Evolutionary conservation across 2,113 vertebrate species (phyloP).

Genomic region (Murina feae): DNA sequence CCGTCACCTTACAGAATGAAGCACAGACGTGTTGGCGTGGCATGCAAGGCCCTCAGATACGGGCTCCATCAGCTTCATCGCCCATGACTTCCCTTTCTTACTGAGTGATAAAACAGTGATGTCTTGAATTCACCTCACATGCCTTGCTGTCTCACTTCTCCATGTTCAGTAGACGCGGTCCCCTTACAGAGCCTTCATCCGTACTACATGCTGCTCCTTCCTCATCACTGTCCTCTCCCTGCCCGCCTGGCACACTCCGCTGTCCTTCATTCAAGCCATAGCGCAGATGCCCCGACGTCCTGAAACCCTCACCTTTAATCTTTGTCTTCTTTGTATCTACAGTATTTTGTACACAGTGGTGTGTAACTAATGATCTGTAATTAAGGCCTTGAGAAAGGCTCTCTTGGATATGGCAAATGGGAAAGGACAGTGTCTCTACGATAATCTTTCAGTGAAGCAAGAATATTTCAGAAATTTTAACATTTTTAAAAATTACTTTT

Average conservation of each 20-base stretch:
- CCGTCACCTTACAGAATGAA: background rate
- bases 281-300: background rate
- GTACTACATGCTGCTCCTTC: fast-evolving
- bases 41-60: background rate
- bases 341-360: background rate
- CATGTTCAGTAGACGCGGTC: background rate
- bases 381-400: background rate
- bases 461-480: background rate
- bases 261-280: background rate
- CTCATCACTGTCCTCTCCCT: background rate
- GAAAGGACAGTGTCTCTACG: background rate
- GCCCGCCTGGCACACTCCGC: background rate
- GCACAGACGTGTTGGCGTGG: background rate
- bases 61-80: background rate
- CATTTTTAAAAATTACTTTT: background rate
- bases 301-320: background rate
- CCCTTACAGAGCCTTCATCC: background rate
- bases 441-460: background rate
- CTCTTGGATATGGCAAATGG: background rate
- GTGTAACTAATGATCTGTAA: background rate
- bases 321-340: background rate
- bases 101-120: background rate
- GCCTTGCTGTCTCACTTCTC: background rate
- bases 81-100: background rate
- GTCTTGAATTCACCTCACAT: background rate